Evolutionary conservation across 2,113 vertebrate species (phyloP).

Genomic region (Datnioides undecimradiatus): DNA sequence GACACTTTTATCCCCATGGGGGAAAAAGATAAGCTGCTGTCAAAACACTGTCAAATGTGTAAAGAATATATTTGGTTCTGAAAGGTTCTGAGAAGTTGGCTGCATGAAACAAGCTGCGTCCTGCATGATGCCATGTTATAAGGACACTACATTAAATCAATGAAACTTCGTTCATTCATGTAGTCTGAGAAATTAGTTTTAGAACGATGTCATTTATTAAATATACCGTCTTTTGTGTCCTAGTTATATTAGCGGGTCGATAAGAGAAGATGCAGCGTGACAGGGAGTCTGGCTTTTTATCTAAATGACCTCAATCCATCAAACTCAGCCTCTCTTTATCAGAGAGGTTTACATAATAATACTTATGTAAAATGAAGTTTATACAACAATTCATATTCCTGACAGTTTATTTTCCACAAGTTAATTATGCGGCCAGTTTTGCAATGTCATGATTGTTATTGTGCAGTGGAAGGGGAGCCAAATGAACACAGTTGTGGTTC

Average conservation of each 20-base stretch:
- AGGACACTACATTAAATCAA: background rate
- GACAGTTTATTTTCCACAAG: constrained; percentile 35
- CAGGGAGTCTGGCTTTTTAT: constrained; percentile 39
- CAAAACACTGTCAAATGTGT: background rate
- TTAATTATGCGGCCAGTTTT: constrained; percentile 40
- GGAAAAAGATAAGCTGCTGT: constrained; percentile 11
- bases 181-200: constrained; percentile 7
- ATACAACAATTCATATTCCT: constrained; percentile 18
- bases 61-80: background rate
- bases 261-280: constrained; percentile 33
- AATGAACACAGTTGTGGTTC: constrained; percentile 32
- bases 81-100: background rate
- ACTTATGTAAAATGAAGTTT: constrained; percentile 24
- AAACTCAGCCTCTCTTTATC: constrained; percentile 36
- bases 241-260: constrained; percentile 8
- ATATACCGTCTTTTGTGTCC: constrained; percentile 17
- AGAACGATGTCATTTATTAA: constrained; percentile 32
- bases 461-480: constrained; percentile 23
- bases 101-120: background rate
- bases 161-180: constrained; percentile 5
- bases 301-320: constrained; percentile 63
- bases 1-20: constrained; percentile 24
- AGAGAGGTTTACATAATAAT: constrained; percentile 40
- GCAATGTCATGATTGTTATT: constrained; percentile 53
- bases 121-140: background rate